Base-by-base conservation (phyloP, 2,113 vertebrate genomes). In the Kobus ellipsiprymnus region DNA sequence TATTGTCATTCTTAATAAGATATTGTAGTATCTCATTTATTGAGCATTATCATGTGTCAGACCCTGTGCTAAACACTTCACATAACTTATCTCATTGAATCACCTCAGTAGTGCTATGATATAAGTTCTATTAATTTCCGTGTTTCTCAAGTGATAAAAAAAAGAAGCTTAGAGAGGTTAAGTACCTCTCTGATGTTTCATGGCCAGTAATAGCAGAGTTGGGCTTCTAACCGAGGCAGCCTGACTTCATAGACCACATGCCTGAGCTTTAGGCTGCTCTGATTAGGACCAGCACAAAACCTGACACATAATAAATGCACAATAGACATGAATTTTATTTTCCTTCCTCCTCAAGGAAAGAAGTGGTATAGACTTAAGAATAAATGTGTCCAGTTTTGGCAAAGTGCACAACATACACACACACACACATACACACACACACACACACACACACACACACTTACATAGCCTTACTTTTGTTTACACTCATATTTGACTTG, bases 401-500 rank as follows among this genome's bases (percentile, higher is more conserved):
- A 19, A 50, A 67, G 21, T 84, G 62, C 44, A 57, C 48, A 84
- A n/a, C 36, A 80, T 46, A 50, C 1, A 78, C 44, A 52, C 25
- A 40, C 40, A 40, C 40, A 40, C 40, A n/a, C n/a, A n/a, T n/a
- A n/a, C n/a, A 15, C 50, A 50, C 2, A 54, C 52, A 54, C 52
- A 52, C 15, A 52, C 6, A 54, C 4, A 40, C 36, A 30, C 9
- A 57, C 14, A 10, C 57, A 86, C 7, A 15, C 17, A 88, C 7
- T 71, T 83, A 50, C 1, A 19, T 16, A 27, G 30, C 52, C 54
- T 96, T 77, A 48, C 87, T 93, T 96, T 98, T 96, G 96, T 90
- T 93, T 67, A 95, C 87, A 46, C 17, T 97, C 48, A 25, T 60
- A 12, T 91, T 78, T 90, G 96, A 67, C n/a, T 96, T 88, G 89